A percentile compares a stretch with the other conserved stretches of the same genome.
phyloP scores from a whole-genome alignment of 1,140 invertebrate genomes.

The Caligus rogercresseyi region DNA sequence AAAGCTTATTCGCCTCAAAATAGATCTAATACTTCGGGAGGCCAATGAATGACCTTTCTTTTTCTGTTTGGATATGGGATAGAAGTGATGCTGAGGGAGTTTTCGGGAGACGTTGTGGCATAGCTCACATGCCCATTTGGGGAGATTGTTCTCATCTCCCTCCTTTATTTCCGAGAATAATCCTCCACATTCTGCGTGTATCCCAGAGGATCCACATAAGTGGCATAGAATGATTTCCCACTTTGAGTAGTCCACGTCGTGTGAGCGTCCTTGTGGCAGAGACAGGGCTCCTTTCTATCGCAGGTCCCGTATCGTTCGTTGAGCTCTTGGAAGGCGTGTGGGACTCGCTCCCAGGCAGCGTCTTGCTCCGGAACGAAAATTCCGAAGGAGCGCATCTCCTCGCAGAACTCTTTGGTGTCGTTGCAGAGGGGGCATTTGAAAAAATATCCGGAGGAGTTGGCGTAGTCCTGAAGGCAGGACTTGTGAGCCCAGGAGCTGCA shows the following conservation, averaged over 20 bases:
- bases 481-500: conserved; percentile 2
- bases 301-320: conserved; percentile 38
- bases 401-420: conserved; percentile 39
- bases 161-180: too few species aligned
- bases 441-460: conserved; percentile 44
- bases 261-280: conserved; percentile 37
- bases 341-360: conserved; percentile 47
- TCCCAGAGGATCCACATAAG: conserved; percentile 39
- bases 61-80: too few species aligned
- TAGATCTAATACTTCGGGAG: too few species aligned
- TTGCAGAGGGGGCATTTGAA: conserved; percentile 50
- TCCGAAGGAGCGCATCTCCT: conserved; percentile 40
- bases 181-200: conserved; percentile 34
- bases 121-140: background rate
- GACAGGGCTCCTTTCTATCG: conserved; percentile 35
- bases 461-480: conserved; percentile 34
- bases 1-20: too few species aligned
- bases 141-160: background rate
- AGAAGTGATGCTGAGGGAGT: background rate
- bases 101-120: background rate
- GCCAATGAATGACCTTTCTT: too few species aligned
- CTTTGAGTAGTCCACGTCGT: conserved; percentile 32
- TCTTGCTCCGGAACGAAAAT: conserved; percentile 46
- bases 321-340: conserved; percentile 42
- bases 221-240: conserved; percentile 30